These are phyloP conservation scores for Anticlea derivata DNA, from an alignment of 2,888 invertebrate genomes.

Conservation along the genomic window DNA sequence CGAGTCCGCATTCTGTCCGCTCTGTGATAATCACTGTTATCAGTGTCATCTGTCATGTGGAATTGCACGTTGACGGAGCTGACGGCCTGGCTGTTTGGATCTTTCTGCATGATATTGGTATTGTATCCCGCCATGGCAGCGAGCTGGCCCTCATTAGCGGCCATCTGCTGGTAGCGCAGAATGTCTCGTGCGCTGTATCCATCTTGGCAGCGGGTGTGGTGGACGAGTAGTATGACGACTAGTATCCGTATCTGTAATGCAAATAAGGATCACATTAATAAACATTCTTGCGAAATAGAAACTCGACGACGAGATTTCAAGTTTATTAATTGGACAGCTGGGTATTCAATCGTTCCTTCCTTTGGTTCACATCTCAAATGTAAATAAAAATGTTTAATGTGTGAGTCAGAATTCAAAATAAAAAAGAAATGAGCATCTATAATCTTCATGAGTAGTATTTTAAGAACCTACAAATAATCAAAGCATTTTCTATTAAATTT, in stretches of 20 bases:
- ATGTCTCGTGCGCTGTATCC: conserved; percentile 67
- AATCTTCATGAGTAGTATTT: too few species aligned
- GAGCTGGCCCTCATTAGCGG: conserved; percentile 59
- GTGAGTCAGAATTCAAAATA: background rate
- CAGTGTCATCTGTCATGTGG: conserved; percentile 60
- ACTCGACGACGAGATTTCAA: conserved; percentile 14
- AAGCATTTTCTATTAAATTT: too few species aligned
- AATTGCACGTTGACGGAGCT: conserved; percentile 64
- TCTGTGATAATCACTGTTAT: conserved; percentile 61
- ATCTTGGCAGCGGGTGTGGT: conserved; percentile 66
- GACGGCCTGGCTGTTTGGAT: conserved; percentile 61
- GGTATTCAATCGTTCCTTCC: background rate
- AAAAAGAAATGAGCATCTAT: too few species aligned
- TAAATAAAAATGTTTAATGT: background rate
- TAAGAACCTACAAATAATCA: too few species aligned
- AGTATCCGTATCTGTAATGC: conserved; percentile 78
- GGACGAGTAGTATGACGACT: conserved; percentile 63
- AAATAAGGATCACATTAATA: conserved; percentile 19
- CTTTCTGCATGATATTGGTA: conserved; percentile 60
- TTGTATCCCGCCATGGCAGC: conserved; percentile 63
- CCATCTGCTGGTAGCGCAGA: conserved; percentile 64
- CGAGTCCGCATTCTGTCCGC: conserved; percentile 56
- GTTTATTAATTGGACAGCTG: conserved; percentile 8
- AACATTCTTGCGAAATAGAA: conserved; percentile 31
- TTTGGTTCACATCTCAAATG: conserved; percentile 6